A percentile compares a stretch with the other conserved stretches of the same genome.
phyloP scores from a whole-genome alignment of 2,113 vertebrate genomes.

The Dicaeum eximium region DNA sequence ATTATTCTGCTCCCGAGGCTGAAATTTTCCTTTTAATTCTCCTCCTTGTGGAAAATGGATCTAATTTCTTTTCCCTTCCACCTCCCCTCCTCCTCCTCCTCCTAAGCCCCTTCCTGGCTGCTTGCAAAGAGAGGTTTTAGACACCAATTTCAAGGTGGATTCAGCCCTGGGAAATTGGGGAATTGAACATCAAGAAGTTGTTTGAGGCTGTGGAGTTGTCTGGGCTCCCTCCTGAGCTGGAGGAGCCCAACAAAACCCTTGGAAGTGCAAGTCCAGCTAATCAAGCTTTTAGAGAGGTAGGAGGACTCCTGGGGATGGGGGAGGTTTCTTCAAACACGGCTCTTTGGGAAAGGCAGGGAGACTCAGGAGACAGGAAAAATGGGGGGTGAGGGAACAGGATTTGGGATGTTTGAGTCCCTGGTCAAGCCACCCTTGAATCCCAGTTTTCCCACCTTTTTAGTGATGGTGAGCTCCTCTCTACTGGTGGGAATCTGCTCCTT shows the following conservation, averaged over 20 bases:
- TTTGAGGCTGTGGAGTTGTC: slow-evolving; percentile 32
- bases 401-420: not conserved
- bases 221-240: not conserved
- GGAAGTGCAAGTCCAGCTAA: not conserved
- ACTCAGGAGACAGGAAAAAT: not conserved
- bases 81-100: slow-evolving; percentile 18
- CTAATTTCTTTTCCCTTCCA: slow-evolving; percentile 16
- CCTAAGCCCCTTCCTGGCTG: not conserved
- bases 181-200: slow-evolving; percentile 56
- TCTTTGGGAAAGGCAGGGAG: not conserved
- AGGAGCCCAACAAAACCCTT: not conserved
- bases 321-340: not conserved
- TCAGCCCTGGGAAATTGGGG: slow-evolving; percentile 30
- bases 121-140: slow-evolving; percentile 4
- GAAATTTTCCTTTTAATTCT: slow-evolving; percentile 40
- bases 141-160: slow-evolving; percentile 65
- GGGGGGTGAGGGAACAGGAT: not conserved
- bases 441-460: not conserved
- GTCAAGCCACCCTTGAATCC: not conserved
- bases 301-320: not conserved
- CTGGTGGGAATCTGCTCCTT: too few species aligned
- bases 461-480: not conserved
- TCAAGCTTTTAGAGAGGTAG: not conserved
- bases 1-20: not conserved
- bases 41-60: not conserved